Conservation (phyloP, 2,113 vertebrate genomes). For the Sardina pilchardus region DNA sequence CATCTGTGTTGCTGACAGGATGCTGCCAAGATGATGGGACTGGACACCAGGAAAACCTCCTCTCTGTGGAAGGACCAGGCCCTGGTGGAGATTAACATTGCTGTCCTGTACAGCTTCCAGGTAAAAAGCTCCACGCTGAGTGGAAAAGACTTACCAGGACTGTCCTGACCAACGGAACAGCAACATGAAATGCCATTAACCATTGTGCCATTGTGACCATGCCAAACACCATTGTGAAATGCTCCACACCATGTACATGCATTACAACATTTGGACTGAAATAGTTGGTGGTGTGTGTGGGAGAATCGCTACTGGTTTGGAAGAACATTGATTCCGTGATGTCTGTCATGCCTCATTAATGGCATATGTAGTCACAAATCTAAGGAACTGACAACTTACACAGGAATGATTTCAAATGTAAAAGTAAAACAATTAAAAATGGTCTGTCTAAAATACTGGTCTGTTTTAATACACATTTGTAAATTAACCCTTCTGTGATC, state of each 20-base stretch:
- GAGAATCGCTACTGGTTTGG: too few relatives aligned
- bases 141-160: neutral
- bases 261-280: neutral
- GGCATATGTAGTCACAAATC: too few relatives aligned
- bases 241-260: neutral
- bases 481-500: too few relatives aligned
- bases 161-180: neutral
- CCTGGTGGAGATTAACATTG: slow-evolving; percentile 96
- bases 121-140: slow-evolving; percentile 56
- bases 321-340: too few relatives aligned
- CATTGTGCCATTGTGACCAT: too few relatives aligned
- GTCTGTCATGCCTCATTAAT: too few relatives aligned
- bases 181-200: too few relatives aligned
- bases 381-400: too few relatives aligned
- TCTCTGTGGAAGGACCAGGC: slow-evolving; percentile 98
- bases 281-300: neutral
- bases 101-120: slow-evolving; percentile 95
- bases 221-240: neutral
- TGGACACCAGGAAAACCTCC: slow-evolving; percentile 93
- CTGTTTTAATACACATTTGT: too few relatives aligned
- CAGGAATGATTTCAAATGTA: too few relatives aligned
- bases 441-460: too few relatives aligned
- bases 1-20: slow-evolving; percentile 70
- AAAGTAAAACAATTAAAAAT: neutral
- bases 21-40: slow-evolving; percentile 88